phyloP scores from a whole-genome alignment of 2,113 vertebrate genomes.

The Ciconia maguari region DNA sequence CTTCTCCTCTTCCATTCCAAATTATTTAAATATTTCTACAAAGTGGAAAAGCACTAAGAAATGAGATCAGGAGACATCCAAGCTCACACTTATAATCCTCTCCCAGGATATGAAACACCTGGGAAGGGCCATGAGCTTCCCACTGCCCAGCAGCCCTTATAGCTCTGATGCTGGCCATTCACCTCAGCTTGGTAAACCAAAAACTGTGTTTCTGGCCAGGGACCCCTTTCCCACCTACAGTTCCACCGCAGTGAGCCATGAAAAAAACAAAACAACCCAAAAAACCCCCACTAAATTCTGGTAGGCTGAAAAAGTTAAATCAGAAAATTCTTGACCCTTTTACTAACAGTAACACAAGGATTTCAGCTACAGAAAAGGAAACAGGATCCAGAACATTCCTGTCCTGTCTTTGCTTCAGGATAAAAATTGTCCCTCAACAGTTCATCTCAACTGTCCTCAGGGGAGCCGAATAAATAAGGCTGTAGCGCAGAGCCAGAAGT shows the following conservation, averaged over 20 bases:
- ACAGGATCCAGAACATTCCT: not conserved
- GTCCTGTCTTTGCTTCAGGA: not conserved
- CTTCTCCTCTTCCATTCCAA: not conserved
- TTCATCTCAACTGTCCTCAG: not conserved
- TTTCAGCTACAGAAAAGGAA: not conserved
- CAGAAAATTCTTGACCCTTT: not conserved
- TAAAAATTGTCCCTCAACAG: not conserved
- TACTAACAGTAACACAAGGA: not conserved
- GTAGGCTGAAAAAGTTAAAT: not conserved
- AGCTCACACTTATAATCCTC: not conserved
- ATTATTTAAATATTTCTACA: not conserved
- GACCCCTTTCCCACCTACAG: not conserved
- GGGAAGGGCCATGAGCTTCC: not conserved
- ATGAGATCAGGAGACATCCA: not conserved
- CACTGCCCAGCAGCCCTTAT: not conserved
- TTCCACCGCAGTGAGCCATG: not conserved
- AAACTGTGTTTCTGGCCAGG: not conserved
- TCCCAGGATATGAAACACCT: not conserved
- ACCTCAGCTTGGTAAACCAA: not conserved
- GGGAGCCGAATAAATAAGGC: slow-evolving; percentile 15
- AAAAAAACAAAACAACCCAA: no score
- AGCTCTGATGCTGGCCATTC: not conserved
- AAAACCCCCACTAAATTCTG: not conserved
- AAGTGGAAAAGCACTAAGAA: not conserved
- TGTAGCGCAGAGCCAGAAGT: not conserved